Evolutionary conservation across 2,797 vertebrate genomes (phyloP).

Genomic region (Parambassis ranga): DNA sequence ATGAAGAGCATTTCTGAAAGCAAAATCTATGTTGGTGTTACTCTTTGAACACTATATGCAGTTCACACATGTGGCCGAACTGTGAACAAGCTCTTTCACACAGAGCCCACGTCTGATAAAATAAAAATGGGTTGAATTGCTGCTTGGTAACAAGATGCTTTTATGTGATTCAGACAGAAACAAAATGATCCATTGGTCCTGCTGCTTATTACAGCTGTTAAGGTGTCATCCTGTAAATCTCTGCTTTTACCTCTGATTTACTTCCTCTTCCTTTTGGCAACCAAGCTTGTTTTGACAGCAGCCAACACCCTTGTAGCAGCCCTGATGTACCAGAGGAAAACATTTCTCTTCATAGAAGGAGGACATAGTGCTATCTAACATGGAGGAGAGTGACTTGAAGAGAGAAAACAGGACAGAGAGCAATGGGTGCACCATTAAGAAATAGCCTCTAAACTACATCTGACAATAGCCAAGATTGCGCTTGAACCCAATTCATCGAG

Average conservation of each 20-base stretch:
- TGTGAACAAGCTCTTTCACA: too few species aligned
- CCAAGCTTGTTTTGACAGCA: slow-evolving; percentile 44
- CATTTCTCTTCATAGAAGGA: slow-evolving; percentile 57
- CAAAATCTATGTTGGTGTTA: too few species aligned
- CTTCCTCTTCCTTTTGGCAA: not conserved
- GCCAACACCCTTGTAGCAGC: slow-evolving; percentile 17
- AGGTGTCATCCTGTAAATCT: slow-evolving; percentile 26
- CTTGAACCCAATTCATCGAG: slow-evolving; percentile 77
- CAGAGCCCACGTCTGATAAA: too few species aligned
- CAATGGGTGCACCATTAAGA: slow-evolving; percentile 73
- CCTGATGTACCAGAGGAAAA: slow-evolving; percentile 49
- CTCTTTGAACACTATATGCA: too few species aligned
- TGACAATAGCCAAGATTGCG: slow-evolving; percentile 80
- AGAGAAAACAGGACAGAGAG: slow-evolving; percentile 55
- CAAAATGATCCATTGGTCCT: slow-evolving; percentile 1
- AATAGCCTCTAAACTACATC: slow-evolving; percentile 77
- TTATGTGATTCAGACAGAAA: not conserved
- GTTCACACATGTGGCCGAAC: too few species aligned
- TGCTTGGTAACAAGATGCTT: slow-evolving; percentile 1
- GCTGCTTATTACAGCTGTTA: slow-evolving; percentile 16
- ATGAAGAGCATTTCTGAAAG: not conserved
- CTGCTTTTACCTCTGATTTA: slow-evolving; percentile 39
- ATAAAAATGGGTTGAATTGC: not conserved
- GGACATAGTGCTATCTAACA: slow-evolving; percentile 44
- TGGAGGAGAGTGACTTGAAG: slow-evolving; percentile 20